Evolutionary conservation across 2,888 invertebrate species (phyloP).

Genomic region (Mythimna ferrago): DNA sequence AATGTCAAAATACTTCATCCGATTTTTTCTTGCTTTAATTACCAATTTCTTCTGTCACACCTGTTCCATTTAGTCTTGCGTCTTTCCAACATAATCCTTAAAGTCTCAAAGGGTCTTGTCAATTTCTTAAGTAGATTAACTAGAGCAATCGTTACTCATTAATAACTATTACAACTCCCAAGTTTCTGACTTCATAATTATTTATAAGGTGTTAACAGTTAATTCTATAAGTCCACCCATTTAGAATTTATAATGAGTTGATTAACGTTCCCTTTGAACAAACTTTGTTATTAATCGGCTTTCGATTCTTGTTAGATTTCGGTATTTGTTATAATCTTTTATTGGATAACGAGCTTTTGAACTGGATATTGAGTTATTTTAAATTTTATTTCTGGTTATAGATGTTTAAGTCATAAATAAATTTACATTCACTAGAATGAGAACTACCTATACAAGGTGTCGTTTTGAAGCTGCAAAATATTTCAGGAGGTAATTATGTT

Average conservation of each 20-base stretch:
- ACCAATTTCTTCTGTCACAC: constrained; percentile 13
- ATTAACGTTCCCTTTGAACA: constrained; percentile 51
- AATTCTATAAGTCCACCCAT: constrained; percentile 69
- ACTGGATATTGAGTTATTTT: constrained; percentile 7
- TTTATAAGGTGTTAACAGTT: constrained; percentile 76
- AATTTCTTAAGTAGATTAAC: constrained; percentile 82
- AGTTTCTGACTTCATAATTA: constrained; percentile 74
- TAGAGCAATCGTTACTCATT: constrained; percentile 76
- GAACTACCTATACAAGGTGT: too few species aligned
- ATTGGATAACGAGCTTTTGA: constrained; percentile 42
- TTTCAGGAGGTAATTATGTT: too few species aligned
- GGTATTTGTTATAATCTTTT: constrained; percentile 52
- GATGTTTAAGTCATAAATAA: too few species aligned
- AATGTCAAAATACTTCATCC: background rate
- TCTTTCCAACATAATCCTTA: constrained; percentile 62
- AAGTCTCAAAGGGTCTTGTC: constrained; percentile 69
- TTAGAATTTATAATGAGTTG: constrained; percentile 64
- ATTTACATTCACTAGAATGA: too few species aligned
- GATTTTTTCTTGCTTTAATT: background rate
- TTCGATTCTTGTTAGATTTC: constrained; percentile 54
- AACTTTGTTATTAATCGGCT: constrained; percentile 66
- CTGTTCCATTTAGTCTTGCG: constrained; percentile 20
- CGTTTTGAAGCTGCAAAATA: too few species aligned
- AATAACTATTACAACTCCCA: constrained; percentile 71
- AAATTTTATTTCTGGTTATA: background rate